Evolutionary conservation across 2,888 invertebrate species (phyloP).

Genomic region (Pimpla rufipes): DNA sequence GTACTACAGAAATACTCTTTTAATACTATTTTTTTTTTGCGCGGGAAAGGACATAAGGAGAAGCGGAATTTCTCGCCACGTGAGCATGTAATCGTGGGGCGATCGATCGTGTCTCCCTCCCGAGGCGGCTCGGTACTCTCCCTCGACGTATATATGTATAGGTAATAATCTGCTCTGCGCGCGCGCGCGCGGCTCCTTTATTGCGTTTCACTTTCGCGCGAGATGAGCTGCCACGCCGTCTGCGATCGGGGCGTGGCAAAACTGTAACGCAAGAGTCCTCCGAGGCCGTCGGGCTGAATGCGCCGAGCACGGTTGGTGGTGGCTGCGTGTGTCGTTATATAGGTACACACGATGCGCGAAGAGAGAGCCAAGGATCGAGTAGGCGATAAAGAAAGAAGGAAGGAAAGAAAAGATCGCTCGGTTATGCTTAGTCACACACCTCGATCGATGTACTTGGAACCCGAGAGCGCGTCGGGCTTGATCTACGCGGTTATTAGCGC

Average conservation of each 20-base stretch:
- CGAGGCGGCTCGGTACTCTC: slow-evolving; percentile 46
- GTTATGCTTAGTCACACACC: slow-evolving; percentile 66
- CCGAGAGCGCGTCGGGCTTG: neutral
- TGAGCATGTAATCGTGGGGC: slow-evolving; percentile 76
- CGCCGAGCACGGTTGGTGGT: neutral
- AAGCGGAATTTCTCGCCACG: slow-evolving; percentile 77
- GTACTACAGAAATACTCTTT: too few species aligned
- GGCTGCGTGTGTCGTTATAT: neutral
- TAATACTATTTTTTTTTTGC: neutral
- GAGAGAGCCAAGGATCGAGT: slow-evolving; percentile 25
- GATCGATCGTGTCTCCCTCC: slow-evolving; percentile 70
- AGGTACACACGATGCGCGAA: slow-evolving; percentile 38
- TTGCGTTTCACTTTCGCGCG: slow-evolving; percentile 86
- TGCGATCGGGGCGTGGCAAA: slow-evolving; percentile 83
- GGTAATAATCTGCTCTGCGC: slow-evolving; percentile 42
- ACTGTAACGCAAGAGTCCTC: slow-evolving; percentile 84
- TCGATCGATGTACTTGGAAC: slow-evolving; percentile 26
- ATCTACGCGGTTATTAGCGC: slow-evolving; percentile 43
- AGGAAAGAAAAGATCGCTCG: slow-evolving; percentile 57
- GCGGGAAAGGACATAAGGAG: slow-evolving; percentile 49
- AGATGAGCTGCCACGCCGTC: slow-evolving; percentile 79
- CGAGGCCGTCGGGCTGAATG: slow-evolving; percentile 77
- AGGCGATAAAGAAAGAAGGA: slow-evolving; percentile 20
- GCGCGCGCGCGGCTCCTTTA: slow-evolving; percentile 80
- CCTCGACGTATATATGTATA: slow-evolving; percentile 45